Base-by-base conservation (phyloP, 2,113 vertebrate species). In the Hystrix cristata region DNA sequence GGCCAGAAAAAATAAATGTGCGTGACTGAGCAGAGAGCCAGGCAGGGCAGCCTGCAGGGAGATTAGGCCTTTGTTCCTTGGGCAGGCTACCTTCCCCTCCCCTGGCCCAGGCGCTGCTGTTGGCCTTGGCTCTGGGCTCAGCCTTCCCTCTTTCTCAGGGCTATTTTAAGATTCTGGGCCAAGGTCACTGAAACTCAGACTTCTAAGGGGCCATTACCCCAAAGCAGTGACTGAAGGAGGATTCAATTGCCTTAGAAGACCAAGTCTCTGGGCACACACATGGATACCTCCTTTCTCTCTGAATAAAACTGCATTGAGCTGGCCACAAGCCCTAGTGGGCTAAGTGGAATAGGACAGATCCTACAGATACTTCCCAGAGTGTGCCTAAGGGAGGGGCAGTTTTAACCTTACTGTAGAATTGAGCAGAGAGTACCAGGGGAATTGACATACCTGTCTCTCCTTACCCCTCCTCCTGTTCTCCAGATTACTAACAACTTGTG, bases 131-230 rank as follows among this genome's bases (percentile, higher is more conserved):
- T 69, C 38, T 76, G 64, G 85, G 67, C 78, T 94, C 59, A 89
- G 81, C 43, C 51, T 34, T 82, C 53, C 76, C 13, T 94, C 86
- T 60, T 95, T 82, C 60, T 92, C 16, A 69, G 59, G 79, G 78
- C 65, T 97, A 79, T 94, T 97, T 95, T 95, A 96, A 91, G 92
- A 88, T 94, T 93, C 80, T 38, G 88, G 67, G 88, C 91, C 95
- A 96, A 96, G 93, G 95, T 86, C 51, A 60, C 57, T 38, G 76
- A 97, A 72, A 96, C 69, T 62, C n/a, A 9, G 87, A 72, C 87
- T 88, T 78, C 87, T 59, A 64, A 94, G 87, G 90, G 38, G 65
- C 48, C 78, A 29, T 92, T 72, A 81, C 64, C 72, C 55, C 53
- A 76, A 86, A 87, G 78, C 93, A 97, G 12, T 59, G 43, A 81